Percentiles rank a stretch among this genome's conserved stretches.
These are phyloP conservation scores for Puma concolor DNA, from an alignment of 2,113 vertebrate genomes.

Conservation along the genomic window DNA sequence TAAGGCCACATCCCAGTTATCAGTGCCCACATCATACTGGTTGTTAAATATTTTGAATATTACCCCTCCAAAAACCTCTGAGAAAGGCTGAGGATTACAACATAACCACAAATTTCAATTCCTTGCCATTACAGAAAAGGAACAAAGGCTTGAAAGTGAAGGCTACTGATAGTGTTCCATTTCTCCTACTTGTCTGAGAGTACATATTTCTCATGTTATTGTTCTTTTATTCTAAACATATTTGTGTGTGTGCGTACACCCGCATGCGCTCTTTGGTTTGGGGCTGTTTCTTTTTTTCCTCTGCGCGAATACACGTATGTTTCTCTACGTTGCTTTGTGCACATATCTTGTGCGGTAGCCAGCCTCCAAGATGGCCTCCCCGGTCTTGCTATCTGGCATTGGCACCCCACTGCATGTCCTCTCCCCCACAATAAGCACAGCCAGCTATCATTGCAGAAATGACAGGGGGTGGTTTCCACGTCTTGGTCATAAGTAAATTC, in stretches of 20 bases:
- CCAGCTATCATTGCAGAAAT: background rate
- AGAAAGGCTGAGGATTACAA: background rate
- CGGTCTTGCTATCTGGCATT: background rate
- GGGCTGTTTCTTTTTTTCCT: background rate
- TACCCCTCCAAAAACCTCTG: background rate
- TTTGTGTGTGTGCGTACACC: background rate
- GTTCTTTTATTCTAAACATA: background rate
- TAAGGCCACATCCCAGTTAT: background rate
- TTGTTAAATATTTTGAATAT: background rate
- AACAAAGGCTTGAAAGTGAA: background rate
- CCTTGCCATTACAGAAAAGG: background rate
- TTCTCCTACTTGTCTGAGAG: background rate
- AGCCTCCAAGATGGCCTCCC: background rate
- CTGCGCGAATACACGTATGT: background rate
- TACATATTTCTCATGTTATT: background rate
- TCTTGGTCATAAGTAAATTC: background rate
- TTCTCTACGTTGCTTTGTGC: background rate
- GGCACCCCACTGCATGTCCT: fast-evolving
- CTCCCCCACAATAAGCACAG: background rate
- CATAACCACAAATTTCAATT: background rate
- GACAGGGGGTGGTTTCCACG: background rate
- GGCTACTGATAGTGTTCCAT: background rate
- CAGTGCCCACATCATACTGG: background rate
- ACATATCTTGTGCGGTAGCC: background rate
- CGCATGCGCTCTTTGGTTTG: background rate